Percentiles rank a stretch among this genome's conserved stretches.
Evolutionary conservation across 1,140 invertebrate species (phyloP).

Genomic region (Zaprionus camerounensis): DNA sequence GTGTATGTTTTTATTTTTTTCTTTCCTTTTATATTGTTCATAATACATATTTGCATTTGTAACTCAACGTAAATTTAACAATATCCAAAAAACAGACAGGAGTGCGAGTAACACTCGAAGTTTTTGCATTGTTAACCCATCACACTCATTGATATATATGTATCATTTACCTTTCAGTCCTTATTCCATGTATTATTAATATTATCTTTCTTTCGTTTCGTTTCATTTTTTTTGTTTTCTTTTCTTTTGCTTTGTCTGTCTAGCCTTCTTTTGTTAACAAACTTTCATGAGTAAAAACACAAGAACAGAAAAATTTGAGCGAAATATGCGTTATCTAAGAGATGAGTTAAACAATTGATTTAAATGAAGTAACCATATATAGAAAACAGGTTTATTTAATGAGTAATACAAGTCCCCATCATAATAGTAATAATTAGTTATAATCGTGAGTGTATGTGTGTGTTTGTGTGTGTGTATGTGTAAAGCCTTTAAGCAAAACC

Average conservation of each 20-base stretch:
- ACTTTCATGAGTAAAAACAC: conserved; percentile 52
- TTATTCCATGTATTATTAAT: conserved; percentile 57
- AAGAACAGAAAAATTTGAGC: conserved; percentile 70
- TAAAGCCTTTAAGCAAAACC: conserved; percentile 70
- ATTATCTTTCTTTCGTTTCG: conserved; percentile 47
- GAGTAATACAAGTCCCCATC: conserved; percentile 10
- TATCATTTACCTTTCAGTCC: conserved; percentile 76
- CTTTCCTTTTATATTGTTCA: conserved; percentile 42
- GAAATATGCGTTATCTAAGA: conserved; percentile 75
- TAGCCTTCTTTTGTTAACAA: conserved; percentile 45
- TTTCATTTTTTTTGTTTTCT: background rate
- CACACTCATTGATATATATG: conserved; percentile 72
- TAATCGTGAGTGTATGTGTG: conserved; percentile 38
- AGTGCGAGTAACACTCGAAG: conserved; percentile 41
- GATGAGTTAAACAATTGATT: conserved; percentile 61
- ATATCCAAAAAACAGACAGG: conserved; percentile 79
- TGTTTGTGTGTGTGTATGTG: conserved; percentile 27
- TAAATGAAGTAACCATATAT: conserved; percentile 57
- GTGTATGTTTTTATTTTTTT: conserved; percentile 38
- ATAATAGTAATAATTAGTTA: conserved; percentile 23
- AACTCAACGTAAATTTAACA: conserved; percentile 76
- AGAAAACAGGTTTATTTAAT: conserved; percentile 58
- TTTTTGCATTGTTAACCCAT: conserved; percentile 46
- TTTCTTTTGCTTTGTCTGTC: conserved; percentile 14
- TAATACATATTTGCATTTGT: conserved; percentile 43